phyloP scores from a whole-genome alignment of 2,888 invertebrate genomes.

The Cosmorhoe ocellata region DNA sequence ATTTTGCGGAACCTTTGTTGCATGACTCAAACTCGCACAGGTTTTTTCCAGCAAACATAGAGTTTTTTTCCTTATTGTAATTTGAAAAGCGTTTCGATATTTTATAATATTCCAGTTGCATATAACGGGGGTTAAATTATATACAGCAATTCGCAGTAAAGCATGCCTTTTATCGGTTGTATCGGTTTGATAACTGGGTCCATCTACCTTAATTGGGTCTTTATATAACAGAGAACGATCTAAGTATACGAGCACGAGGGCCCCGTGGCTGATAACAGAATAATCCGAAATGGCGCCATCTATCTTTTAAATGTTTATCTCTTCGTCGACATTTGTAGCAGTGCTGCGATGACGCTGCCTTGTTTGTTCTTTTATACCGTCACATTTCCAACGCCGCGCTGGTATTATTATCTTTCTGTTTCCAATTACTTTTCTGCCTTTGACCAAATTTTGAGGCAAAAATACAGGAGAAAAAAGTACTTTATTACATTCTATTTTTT shows the following conservation, averaged over 20 bases:
- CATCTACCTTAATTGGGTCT: constrained; percentile 73
- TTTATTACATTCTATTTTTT: no score
- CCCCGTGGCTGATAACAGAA: constrained; percentile 84
- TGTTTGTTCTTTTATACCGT: background rate
- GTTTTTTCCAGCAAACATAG: no score
- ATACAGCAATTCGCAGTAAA: background rate
- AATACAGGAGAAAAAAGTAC: background rate
- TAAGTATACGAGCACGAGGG: constrained; percentile 73
- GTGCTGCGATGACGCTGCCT: background rate
- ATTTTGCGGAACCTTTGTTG: no score
- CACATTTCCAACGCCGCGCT: background rate
- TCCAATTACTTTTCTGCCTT: background rate
- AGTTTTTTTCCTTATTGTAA: no score
- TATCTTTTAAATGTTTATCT: constrained; percentile 85
- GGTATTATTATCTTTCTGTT: background rate
- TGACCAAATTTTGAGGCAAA: no score
- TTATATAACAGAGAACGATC: constrained; percentile 76
- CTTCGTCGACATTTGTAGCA: constrained; percentile 6
- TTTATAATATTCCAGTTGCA: no score
- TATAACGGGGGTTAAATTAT: no score
- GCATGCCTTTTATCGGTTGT: constrained; percentile 3
- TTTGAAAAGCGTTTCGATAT: no score
- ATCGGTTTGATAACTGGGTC: constrained; percentile 8
- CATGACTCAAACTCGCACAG: no score
- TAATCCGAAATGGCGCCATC: constrained; percentile 85